phyloP scores from a whole-genome alignment of 2,888 invertebrate species.

The Xestoiulus laeticollis region DNA sequence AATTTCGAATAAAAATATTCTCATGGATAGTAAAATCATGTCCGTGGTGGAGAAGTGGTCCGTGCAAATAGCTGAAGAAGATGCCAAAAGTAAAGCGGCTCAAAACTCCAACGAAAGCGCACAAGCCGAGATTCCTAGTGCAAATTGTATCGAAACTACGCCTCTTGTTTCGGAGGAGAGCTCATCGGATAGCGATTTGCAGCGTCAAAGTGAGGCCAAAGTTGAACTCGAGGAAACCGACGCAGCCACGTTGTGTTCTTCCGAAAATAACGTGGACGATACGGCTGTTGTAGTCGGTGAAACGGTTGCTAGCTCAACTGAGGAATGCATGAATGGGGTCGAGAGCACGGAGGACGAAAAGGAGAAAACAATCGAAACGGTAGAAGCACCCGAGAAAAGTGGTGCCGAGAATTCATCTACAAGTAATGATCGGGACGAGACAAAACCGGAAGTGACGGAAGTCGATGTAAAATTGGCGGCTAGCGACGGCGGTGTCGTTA shows the following conservation, averaged over 20 bases:
- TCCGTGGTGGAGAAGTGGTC: constrained; percentile 87
- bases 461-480: neutral
- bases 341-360: neutral
- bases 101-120: neutral
- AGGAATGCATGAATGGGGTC: neutral
- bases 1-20: constrained; percentile 90
- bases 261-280: neutral
- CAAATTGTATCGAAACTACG: neutral
- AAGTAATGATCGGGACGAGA: neutral
- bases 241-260: neutral
- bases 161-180: constrained; percentile 53
- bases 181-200: constrained; percentile 38
- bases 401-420: neutral
- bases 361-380: neutral
- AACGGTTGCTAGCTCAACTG: neutral
- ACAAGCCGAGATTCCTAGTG: neutral
- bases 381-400: neutral
- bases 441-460: constrained; percentile 8
- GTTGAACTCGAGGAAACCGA: neutral
- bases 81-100: neutral
- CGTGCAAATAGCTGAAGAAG: constrained; percentile 52
- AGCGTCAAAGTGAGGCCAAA: constrained; percentile 17
- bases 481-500: neutral
- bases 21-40: constrained; percentile 91
- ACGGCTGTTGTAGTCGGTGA: neutral